Evolutionary conservation across 2,113 vertebrate genomes (phyloP), one percentile per base, ranked within the genome.

Genomic region (Pollachius pollachius): DNA sequence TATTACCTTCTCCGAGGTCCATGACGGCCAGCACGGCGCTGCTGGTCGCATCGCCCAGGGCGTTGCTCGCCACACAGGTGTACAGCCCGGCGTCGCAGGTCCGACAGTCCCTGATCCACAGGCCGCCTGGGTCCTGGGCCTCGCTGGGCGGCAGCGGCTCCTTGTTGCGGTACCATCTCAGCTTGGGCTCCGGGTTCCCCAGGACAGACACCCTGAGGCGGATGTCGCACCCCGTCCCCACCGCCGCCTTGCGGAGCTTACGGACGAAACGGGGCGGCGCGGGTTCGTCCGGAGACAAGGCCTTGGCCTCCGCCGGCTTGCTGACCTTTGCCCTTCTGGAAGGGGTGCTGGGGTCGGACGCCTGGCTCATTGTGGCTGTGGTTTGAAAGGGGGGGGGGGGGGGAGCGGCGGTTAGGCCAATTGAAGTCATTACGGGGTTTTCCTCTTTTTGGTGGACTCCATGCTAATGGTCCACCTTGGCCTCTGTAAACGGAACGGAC

Each of bases 41-140:
- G 60, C 91, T 96, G 82, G 86, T 91, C 48, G 93, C 92, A 81
- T 93, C 93, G 69, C 97, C 97, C 18, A 77, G 79, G 37, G 86
- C 78, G 0, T 96, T 99, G 85, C 90, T 88, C 0, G 96, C 97
- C 0, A 93, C 69, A 25, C 97, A 99, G 16, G 94, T 93, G 75
- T 99, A 99, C 70, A 95, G 87, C 0, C 96, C 97, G 0, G 94
- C 95, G 2, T 98, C 92, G 0, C 79, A 81, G 2, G 86, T 91
- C 70, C 81, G 89, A 85, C 95, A 96, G 89, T 94, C 94, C 34
- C 94, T 87, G 68, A 99, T 95, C 94, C 95, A 96, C 75, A 98
- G 90, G 15, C 93, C 94, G 17, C 94, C 94, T 0, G 94, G 88
- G 71, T 96, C 96, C 9, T 94, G 92, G 68, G 63, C 79, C 17